phyloP scores from a whole-genome alignment of 2,797 vertebrate genomes.

The Pitangus sulphuratus region DNA sequence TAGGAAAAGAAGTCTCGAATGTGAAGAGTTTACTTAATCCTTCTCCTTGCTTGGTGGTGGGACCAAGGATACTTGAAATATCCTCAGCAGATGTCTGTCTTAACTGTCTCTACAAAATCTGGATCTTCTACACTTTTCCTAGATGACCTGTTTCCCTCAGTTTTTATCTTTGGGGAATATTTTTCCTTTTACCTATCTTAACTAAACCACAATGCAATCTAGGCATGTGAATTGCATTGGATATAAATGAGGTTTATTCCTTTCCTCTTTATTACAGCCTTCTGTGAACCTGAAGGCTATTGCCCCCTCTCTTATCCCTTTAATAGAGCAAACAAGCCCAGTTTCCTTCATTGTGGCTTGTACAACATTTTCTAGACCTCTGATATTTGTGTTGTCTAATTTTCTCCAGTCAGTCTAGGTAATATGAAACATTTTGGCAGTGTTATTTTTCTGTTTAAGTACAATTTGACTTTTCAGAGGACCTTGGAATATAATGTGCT shows the following conservation, averaged over 20 bases:
- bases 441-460: neutral
- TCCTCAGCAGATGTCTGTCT: neutral
- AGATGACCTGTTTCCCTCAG: neutral
- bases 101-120: neutral
- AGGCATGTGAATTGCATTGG: neutral
- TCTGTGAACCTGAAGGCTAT: neutral
- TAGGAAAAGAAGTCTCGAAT: neutral
- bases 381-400: neutral
- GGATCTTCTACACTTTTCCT: neutral
- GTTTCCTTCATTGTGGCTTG: neutral
- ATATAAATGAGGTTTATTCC: neutral
- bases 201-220: neutral
- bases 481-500: neutral
- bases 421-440: neutral
- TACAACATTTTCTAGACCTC: neutral
- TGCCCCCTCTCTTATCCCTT: neutral
- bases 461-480: neutral
- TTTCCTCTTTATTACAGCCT: neutral
- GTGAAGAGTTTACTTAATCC: neutral
- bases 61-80: neutral
- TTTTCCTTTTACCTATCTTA: neutral
- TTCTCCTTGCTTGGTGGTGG: neutral
- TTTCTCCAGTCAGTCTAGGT: neutral
- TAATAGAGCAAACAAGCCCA: neutral
- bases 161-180: neutral